Base-by-base conservation (phyloP, 2,797 vertebrate genomes). In the Poecilia velifera region DNA sequence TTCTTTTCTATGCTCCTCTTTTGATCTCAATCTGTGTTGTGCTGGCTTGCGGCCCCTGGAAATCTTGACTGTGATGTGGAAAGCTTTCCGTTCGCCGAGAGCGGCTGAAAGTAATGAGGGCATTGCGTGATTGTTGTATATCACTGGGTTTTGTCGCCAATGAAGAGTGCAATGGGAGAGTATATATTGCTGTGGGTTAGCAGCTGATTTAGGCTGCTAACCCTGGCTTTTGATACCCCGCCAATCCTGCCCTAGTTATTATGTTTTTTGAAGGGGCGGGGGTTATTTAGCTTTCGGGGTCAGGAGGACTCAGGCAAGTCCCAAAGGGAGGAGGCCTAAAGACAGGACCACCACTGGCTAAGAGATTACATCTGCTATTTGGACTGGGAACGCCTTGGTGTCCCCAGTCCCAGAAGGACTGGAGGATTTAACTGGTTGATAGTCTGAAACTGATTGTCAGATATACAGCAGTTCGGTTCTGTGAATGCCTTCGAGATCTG, bases 111-210 rank as follows among this genome's bases (percentile, higher is more conserved):
- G 71, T 82, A 83, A 82, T 77, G 46, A 86, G 41, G 39, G 72
- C 41, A 75, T 62, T 39, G 59, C 76, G n/a, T 74, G 73, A 31
- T 77, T 72, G 77, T 71, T 74, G 73, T 43, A 36, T 68, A 71
- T 81, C 76, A 80, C 72, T 73, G 51, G 81, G 46, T 70, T 59
- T 55, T 74, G 72, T 43, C 20, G 20, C 53, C 34, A 83, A 74
- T 36, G 72, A 81, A 86, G 81, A 25, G 89, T 85, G 86, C 76
- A 82, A 78, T 70, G 84, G 77, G 22, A 62, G 78, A 76, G 87
- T 62, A 73, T 82, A 89, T 84, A 75, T 90, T 86, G 84, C 77
- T 90, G 76, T 66, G 68, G 90, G 91, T 90, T 81, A 78, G 73
- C 57, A 73, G 84, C 76, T 73, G 79, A 72, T 45, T 78, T 81